Percentiles rank a stretch among this genome's conserved stretches.
Conservation (phyloP, 2,888 invertebrate species). For the Agrotis ipsilon region DNA sequence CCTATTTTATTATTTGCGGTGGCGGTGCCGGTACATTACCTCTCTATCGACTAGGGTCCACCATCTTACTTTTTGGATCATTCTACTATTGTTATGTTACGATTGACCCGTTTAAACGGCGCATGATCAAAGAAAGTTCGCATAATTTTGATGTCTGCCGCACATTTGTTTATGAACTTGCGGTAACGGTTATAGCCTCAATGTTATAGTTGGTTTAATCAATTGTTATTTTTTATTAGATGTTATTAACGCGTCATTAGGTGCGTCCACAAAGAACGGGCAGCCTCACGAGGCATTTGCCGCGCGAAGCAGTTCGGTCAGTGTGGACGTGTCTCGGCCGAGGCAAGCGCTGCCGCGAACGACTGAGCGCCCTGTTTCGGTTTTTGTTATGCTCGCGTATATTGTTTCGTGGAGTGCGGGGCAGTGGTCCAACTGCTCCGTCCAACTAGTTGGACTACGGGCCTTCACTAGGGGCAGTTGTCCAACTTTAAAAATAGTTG, state of each 20-base stretch:
- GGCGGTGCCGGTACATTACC: conserved; percentile 69
- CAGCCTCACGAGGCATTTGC: too few species aligned
- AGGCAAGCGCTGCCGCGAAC: too few species aligned
- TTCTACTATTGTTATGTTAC: conserved; percentile 64
- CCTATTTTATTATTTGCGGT: conserved; percentile 68
- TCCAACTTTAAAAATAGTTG: too few species aligned
- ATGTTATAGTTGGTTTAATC: neutral
- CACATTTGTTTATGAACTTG: conserved; percentile 38
- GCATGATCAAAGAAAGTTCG: conserved; percentile 51
- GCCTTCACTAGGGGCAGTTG: too few species aligned
- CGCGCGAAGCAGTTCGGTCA: too few species aligned
- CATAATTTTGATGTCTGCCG: conserved; percentile 29
- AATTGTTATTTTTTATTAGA: conserved; percentile 3
- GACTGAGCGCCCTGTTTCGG: too few species aligned
- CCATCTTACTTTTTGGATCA: conserved; percentile 70
- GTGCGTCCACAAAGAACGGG: too few species aligned
- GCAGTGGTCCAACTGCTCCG: too few species aligned
- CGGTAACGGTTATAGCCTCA: conserved; percentile 21
- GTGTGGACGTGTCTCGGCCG: too few species aligned
- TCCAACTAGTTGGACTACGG: too few species aligned
- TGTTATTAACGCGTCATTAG: conserved; percentile 6
- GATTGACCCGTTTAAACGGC: conserved; percentile 48
- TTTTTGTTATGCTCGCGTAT: too few species aligned
- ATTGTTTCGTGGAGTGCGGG: too few species aligned
- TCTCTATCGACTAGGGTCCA: conserved; percentile 58